Base-by-base conservation (phyloP, 2,888 invertebrate genomes). In the Drosophila sordidapex region DNA sequence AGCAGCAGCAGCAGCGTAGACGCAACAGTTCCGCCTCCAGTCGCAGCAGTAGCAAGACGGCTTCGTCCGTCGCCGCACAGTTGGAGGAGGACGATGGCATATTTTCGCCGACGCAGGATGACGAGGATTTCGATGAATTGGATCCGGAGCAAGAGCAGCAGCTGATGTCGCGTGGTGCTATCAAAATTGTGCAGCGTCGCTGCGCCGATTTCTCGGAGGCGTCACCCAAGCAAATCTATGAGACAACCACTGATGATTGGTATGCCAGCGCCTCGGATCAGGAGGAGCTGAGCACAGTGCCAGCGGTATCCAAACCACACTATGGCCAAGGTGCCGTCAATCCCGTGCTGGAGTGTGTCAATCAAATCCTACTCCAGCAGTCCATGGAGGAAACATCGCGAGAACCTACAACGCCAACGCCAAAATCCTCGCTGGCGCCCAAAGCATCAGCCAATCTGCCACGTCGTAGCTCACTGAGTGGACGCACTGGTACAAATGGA, bases 271-370 rank as follows among this genome's bases (percentile, higher is more conserved):
- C 95, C 25, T 96, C 96, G 89, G 97, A 96, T 90, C 96, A 95
- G 52, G 97, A 97, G 90, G 96, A 96, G 61, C 74, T 80, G 0
- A 79, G 78, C 48, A 65, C 72, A 15, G 63, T 73, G 6, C 85
- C 89, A 0, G 76, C 88, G 6, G 71, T 73, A 1, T 52, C 83
- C 15, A 93, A 93, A 53, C 80, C 92, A 0, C 38, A 56, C 29
- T 93, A 93, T 69, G 91, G 91, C 1, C 91, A 95, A 74, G 95
- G 95, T 66, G 95, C 95, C 29, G 96, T 97, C 81, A 97, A 97
- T 93, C 97, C 97, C 1, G 97, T 97, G 10, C 93, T 97, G 58
- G 97, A 97, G 92, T 97, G 97, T 90, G 97, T 97, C 78, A 97
- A 97, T 93, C 97, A 93, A 93, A 97, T 97, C 83, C 93, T 97